Conservation (phyloP, 2,888 invertebrate genomes). For the Cloeon dipterum region DNA sequence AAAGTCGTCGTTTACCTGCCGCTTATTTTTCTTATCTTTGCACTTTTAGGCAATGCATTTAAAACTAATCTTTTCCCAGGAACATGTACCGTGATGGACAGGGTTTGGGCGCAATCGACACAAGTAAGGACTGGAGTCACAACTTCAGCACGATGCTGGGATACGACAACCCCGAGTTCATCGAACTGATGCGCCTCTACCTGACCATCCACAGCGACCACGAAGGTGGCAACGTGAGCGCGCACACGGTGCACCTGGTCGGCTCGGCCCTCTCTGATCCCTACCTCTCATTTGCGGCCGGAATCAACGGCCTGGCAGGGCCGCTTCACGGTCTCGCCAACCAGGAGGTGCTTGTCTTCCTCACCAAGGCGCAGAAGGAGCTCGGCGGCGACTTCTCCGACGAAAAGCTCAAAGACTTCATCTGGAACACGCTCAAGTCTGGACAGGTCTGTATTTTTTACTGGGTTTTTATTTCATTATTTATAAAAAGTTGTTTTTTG, state of each 20-base stretch:
- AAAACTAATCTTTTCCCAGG: too few relatives aligned
- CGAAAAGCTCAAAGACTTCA: conserved; percentile 28
- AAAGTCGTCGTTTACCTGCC: too few relatives aligned
- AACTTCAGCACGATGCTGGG: conserved; percentile 86
- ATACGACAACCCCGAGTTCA: conserved; percentile 52
- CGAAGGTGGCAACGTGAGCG: conserved; percentile 91
- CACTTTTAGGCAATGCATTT: too few relatives aligned
- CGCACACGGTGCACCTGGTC: conserved; percentile 82
- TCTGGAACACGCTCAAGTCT: conserved; percentile 31
- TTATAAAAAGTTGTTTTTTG: too few relatives aligned
- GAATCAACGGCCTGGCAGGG: conserved; percentile 6
- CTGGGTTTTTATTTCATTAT: too few relatives aligned
- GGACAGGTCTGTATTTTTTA: too few relatives aligned
- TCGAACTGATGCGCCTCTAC: conserved; percentile 80
- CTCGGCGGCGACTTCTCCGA: conserved; percentile 23
- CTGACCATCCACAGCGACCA: conserved; percentile 90
- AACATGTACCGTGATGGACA: conserved; percentile 63
- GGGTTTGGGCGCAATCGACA: conserved; percentile 70
- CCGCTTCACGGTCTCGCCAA: conserved; percentile 6
- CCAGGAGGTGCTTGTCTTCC: conserved; percentile 21
- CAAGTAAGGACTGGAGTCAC: conserved; percentile 75
- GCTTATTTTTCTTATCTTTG: too few relatives aligned
- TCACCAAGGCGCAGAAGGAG: conserved; percentile 25
- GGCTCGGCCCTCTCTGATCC: conserved; percentile 87
- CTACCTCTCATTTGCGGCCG: conserved; percentile 71